Evolutionary conservation across 1,140 invertebrate species (phyloP).

Genomic region (Babylonia areolata): DNA sequence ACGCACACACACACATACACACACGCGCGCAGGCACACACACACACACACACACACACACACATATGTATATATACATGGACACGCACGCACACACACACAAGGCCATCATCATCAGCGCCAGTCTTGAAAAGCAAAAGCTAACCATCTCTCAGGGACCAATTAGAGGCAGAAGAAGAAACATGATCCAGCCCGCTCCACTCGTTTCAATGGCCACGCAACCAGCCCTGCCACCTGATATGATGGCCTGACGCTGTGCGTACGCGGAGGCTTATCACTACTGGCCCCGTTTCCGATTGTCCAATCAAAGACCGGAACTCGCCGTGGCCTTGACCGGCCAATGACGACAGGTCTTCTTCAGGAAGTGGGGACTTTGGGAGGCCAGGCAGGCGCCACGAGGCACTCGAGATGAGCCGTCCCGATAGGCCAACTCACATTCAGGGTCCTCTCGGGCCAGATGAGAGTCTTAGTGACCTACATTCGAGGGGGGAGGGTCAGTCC

Average conservation of each 20-base stretch:
- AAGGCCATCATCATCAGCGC: not conserved
- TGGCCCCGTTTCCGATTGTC: constrained; percentile 24
- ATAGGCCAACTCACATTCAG: not conserved
- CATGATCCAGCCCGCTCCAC: not conserved
- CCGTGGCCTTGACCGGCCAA: not conserved
- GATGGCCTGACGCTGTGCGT: not conserved
- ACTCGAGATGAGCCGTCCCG: not conserved
- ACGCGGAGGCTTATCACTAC: not conserved
- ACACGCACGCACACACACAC: constrained; percentile 8
- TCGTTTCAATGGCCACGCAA: not conserved
- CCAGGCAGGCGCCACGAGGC: not conserved
- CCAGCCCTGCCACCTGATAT: not conserved
- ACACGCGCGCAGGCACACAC: not conserved
- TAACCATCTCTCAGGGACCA: not conserved
- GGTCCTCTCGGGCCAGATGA: too few species aligned
- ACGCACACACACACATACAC: constrained; percentile 9
- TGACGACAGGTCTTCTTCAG: not conserved
- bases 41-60: not conserved
- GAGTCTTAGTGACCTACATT: too few species aligned
- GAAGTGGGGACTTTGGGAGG: constrained; percentile 15
- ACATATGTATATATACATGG: not conserved
- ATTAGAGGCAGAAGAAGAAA: not conserved
- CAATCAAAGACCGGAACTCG: constrained; percentile 13
- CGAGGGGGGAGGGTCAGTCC: not conserved
- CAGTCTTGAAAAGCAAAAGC: too few species aligned